Evolutionary conservation across 2,888 invertebrate genomes (phyloP).

Genomic region (Lycocerus yunnanus): DNA sequence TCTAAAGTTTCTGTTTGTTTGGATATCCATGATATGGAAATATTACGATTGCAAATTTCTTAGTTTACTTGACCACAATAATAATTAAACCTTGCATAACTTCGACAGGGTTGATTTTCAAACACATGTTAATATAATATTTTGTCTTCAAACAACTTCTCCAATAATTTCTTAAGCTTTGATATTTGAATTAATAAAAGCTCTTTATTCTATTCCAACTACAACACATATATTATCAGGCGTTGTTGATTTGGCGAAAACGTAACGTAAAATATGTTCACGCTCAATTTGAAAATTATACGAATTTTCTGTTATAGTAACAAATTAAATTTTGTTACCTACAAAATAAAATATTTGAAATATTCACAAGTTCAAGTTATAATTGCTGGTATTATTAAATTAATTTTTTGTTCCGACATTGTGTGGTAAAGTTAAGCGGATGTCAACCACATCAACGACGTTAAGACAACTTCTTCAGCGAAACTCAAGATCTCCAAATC

Average conservation of each 20-base stretch:
- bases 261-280: no score
- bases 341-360: not conserved
- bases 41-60: no score
- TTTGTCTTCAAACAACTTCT: no score
- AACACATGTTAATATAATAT: no score
- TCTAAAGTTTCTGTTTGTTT: no score
- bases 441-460: slow-evolving; percentile 21
- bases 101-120: no score
- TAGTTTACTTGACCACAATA: no score
- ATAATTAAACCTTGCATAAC: no score
- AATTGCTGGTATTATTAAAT: not conserved
- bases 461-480: slow-evolving; percentile 26
- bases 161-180: not conserved
- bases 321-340: not conserved
- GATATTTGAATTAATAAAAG: not conserved
- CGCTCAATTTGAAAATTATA: not conserved
- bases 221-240: no score
- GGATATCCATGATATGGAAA: no score
- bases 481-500: slow-evolving; percentile 29
- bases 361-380: not conserved
- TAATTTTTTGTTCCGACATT: slow-evolving; percentile 2
- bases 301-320: not conserved
- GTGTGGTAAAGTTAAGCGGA: slow-evolving; percentile 17
- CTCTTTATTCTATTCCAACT: no score
- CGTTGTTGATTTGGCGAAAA: not conserved